Evolutionary conservation across 2,888 invertebrate genomes (phyloP).

Genomic region (Prosopocoilus inquinatus): DNA sequence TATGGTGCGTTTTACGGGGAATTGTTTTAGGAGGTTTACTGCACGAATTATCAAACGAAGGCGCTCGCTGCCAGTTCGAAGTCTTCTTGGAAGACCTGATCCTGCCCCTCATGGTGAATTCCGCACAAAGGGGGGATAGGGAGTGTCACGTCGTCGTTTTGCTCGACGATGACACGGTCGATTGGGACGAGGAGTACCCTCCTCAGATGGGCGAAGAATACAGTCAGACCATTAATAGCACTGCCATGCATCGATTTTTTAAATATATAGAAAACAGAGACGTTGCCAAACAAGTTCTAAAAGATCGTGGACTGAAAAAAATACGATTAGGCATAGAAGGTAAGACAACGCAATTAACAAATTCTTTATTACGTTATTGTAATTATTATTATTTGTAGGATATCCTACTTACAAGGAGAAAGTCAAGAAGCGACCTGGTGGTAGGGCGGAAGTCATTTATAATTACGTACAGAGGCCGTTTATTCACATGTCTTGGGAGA

Average conservation of each 20-base stretch:
- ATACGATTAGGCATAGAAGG: constrained; percentile 97
- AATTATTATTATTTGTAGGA: constrained; percentile 46
- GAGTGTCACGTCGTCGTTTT: constrained; percentile 97
- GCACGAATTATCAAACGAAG: constrained; percentile 98
- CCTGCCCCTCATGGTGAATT: constrained; percentile 93
- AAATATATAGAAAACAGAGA: constrained; percentile 99
- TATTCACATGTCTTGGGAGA: constrained; percentile 99
- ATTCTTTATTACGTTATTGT: background rate
- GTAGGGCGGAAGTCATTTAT: constrained; percentile 96
- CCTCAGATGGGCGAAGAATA: constrained; percentile 99
- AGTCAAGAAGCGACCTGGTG: constrained; percentile 91
- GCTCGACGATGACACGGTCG: constrained; percentile 91
- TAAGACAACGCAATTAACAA: constrained; percentile 9
- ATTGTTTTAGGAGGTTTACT: constrained; percentile 74
- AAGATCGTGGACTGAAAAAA: constrained; percentile 97
- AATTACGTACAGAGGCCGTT: constrained; percentile 99
- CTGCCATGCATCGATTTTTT: constrained; percentile 95
- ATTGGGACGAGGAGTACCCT: constrained; percentile 99
- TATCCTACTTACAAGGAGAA: constrained; percentile 99
- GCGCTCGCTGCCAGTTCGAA: constrained; percentile 97
- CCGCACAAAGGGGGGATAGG: constrained; percentile 90
- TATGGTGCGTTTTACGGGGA: too few relatives aligned
- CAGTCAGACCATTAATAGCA: constrained; percentile 94
- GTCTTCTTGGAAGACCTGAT: constrained; percentile 93
- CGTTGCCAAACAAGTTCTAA: constrained; percentile 98